A percentile compares a stretch with the other conserved stretches of the same genome.
phyloP scores from a whole-genome alignment of 2,113 vertebrate genomes.

The Solenodon paradoxus region DNA sequence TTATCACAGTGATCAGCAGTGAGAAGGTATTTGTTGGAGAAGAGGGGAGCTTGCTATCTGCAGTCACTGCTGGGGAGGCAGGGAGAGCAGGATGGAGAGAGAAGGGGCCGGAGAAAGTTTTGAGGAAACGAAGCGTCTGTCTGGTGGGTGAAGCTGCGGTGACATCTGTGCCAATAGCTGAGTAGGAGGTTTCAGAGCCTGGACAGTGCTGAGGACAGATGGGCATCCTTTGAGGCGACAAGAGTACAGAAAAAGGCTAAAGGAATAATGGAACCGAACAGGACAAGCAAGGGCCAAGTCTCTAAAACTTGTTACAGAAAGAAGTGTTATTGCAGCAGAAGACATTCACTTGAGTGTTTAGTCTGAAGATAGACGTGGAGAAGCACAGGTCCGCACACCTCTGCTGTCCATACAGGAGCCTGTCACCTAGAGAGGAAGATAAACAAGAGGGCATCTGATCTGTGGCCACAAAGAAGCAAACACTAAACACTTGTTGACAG shows the following conservation, averaged over 20 bases:
- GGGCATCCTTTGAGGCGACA: not conserved
- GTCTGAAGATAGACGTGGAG: not conserved
- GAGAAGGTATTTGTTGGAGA: no score
- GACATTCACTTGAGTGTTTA: not conserved
- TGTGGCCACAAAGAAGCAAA: not conserved
- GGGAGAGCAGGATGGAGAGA: no score
- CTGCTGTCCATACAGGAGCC: not conserved
- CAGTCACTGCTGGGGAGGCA: no score
- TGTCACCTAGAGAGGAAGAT: not conserved
- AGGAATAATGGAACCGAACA: no score
- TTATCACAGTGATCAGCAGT: no score
- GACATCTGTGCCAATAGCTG: no score
- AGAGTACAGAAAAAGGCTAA: not conserved
- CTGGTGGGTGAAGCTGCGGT: no score
- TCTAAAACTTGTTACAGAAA: not conserved
- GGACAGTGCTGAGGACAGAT: not conserved
- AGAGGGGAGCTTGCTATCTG: no score
- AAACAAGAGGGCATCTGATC: not conserved
- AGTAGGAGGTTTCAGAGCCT: no score
- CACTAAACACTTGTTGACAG: not conserved
- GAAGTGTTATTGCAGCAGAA: not conserved
- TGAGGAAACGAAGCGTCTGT: no score
- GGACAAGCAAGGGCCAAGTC: not conserved
- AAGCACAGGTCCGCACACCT: not conserved
- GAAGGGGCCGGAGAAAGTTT: no score